A percentile compares a stretch with the other conserved stretches of the same genome.
Evolutionary conservation across 2,113 vertebrate species (phyloP).

Genomic region (Megatriorchis doriae): DNA sequence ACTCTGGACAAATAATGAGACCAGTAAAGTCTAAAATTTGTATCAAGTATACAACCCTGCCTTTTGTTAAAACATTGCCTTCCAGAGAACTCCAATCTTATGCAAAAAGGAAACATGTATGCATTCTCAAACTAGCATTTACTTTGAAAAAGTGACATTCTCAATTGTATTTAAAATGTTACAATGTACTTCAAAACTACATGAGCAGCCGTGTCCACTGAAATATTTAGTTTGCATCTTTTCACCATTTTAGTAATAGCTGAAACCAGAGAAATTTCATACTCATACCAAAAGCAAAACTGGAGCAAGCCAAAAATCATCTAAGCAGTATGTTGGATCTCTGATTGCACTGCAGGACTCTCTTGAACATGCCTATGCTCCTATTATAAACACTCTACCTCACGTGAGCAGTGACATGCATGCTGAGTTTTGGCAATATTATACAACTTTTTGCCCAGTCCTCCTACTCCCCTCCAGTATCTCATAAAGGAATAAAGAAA

Average conservation of each 20-base stretch:
- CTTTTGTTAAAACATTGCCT: neutral
- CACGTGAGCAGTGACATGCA: neutral
- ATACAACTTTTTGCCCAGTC: neutral
- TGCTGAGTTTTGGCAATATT: slow-evolving; percentile 11
- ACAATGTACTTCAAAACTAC: neutral
- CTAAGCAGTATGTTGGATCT: neutral
- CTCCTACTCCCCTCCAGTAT: neutral
- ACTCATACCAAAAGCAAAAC: neutral
- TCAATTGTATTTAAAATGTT: neutral
- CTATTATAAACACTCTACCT: neutral
- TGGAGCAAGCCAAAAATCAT: slow-evolving; percentile 8
- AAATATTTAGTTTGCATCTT: neutral
- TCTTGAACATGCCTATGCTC: neutral
- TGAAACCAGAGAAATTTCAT: slow-evolving; percentile 16
- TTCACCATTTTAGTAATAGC: neutral
- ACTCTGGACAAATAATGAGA: slow-evolving; percentile 24
- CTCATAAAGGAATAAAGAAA: neutral
- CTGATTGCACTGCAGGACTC: neutral
- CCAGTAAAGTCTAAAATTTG: neutral
- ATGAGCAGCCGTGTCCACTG: neutral
- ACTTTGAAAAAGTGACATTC: neutral
- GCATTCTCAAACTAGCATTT: neutral
- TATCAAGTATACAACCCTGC: neutral
- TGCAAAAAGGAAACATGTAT: neutral
- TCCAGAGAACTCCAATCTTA: neutral